Base-by-base conservation (phyloP, 2,113 vertebrate genomes). In the Isichthys henryi region DNA sequence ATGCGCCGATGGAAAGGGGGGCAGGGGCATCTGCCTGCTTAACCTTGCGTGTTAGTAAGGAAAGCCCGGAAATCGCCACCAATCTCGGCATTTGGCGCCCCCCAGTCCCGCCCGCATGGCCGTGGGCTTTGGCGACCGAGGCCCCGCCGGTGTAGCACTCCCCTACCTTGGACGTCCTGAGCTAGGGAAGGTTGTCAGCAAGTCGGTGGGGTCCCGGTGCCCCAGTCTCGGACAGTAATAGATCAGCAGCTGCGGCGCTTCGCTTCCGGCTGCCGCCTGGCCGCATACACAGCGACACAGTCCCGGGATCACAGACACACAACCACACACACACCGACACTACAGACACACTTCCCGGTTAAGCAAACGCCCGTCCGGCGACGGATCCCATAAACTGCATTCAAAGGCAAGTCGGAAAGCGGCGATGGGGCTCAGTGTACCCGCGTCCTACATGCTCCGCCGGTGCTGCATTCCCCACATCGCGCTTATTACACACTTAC, bases 191-290 rank as follows among this genome's bases (percentile, higher is more conserved):
- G 19, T 49, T 49, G 31, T 49, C 35, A 77, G 45, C 31, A n/a
- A 66, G 17, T 21, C 62, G 23, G 10, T 27, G 62, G 27, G 62
- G 62, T 70, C 62, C 62, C 62, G n/a, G 62, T 31, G 62, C 62
- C 62, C 62, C 62, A 70, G n/a, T 70, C 62, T 31, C n/a, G 62
- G 15, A 45, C 46, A 83, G 52, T 48, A 27, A 53, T 31, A 66
- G 89, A 88, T 82, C 66, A 90, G 86, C 86, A 82, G 89, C 86
- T 50, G 89, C 86, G 84, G 56, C 89, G 89, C 90, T 86, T 86
- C 66, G 39, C 87, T 86, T 91, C 90, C 89, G 74, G 87, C 86
- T 88, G 45, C 70, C 66, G 50, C 85, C 90, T 17, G 62, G 62
- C 62, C 90, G 56, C 82, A 77, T 89, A 77, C 62, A 90, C 48